Evolutionary conservation across 2,797 vertebrate genomes (phyloP).

Genomic region (Helicolenus hilgendorfi): DNA sequence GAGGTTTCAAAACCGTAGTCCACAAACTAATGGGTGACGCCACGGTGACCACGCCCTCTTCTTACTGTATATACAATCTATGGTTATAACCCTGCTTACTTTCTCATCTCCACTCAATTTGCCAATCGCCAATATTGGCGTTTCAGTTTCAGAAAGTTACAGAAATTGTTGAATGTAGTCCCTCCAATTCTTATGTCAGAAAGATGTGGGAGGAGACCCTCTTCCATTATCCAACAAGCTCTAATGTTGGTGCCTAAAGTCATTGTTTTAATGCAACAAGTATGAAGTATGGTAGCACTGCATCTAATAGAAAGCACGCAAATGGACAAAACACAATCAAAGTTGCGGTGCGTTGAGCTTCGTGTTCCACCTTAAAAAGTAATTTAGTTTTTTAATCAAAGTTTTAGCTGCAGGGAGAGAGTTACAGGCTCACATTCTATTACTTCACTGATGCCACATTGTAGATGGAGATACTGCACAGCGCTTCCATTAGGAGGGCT

Average conservation of each 20-base stretch:
- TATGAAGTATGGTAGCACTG: too few species aligned
- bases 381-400: neutral
- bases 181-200: neutral
- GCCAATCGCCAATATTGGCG: neutral
- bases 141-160: neutral
- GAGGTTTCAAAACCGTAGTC: too few species aligned
- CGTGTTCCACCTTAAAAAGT: neutral
- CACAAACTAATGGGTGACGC: neutral
- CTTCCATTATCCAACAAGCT: neutral
- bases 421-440: neutral
- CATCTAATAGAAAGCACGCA: neutral
- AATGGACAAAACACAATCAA: neutral
- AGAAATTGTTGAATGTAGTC: too few species aligned
- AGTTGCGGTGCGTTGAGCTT: neutral
- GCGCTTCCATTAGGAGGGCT: neutral
- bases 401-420: neutral
- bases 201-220: neutral
- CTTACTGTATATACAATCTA: too few species aligned
- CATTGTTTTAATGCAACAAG: neutral
- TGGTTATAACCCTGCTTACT: neutral
- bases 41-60: too few species aligned
- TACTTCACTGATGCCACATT: neutral
- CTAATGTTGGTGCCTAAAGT: neutral
- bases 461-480: neutral
- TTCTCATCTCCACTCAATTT: neutral